Evolutionary conservation across 1,140 invertebrate species (phyloP).

Genomic region (Pachypeltis micranthus): DNA sequence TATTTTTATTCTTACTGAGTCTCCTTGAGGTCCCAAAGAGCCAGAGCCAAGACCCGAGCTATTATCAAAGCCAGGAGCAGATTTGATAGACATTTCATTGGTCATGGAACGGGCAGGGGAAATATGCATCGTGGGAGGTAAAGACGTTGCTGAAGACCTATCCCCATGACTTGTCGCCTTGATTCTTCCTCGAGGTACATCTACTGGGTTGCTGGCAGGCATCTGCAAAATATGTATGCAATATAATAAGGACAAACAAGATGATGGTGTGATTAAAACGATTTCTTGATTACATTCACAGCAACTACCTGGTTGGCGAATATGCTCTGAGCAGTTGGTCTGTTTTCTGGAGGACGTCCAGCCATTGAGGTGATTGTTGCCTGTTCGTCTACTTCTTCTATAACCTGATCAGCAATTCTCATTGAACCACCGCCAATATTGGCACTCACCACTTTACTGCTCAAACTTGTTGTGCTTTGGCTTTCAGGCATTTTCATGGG

Average conservation of each 20-base stretch:
- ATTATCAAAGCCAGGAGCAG: slow-evolving; percentile 20
- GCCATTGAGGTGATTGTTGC: slow-evolving; percentile 60
- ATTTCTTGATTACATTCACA: not conserved
- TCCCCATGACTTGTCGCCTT: slow-evolving; percentile 13
- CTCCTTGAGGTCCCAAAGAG: slow-evolving; percentile 15
- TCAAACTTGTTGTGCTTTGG: slow-evolving; percentile 22
- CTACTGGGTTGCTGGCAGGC: not conserved
- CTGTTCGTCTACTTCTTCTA: slow-evolving; percentile 72
- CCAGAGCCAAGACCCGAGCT: slow-evolving; percentile 22
- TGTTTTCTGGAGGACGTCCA: slow-evolving; percentile 35
- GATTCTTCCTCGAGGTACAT: not conserved
- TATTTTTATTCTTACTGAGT: not conserved
- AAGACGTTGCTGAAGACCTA: slow-evolving; percentile 13
- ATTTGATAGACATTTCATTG: slow-evolving; percentile 21
- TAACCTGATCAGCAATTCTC: slow-evolving; percentile 60
- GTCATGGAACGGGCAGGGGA: slow-evolving; percentile 22
- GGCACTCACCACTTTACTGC: slow-evolving; percentile 26
- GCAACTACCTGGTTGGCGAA: slow-evolving; percentile 28
- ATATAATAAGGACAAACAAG: not conserved
- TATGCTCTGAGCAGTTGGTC: slow-evolving; percentile 36
- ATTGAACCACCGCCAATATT: slow-evolving; percentile 32
- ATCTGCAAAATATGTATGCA: not conserved
- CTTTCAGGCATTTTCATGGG: slow-evolving; percentile 20
- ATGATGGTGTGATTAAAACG: not conserved
- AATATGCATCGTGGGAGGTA: slow-evolving; percentile 19